Percentiles rank a stretch among this genome's conserved stretches.
These are phyloP conservation scores for Drosophila peninsularis DNA, from an alignment of 2,888 invertebrate species.

Conservation along the genomic window DNA sequence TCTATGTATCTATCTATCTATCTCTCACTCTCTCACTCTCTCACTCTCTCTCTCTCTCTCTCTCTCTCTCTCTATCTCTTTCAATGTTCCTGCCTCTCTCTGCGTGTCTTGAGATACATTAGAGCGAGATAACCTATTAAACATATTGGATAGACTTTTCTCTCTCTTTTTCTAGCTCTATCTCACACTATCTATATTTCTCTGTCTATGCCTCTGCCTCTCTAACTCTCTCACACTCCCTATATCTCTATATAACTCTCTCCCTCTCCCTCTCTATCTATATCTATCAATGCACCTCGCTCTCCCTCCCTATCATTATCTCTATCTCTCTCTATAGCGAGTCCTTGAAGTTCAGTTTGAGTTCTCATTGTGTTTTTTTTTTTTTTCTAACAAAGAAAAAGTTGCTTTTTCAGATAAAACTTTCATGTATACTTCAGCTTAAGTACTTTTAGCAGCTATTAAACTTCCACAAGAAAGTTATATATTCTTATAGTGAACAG, in stretches of 20 bases:
- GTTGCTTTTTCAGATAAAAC: background rate
- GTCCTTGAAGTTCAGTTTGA: background rate
- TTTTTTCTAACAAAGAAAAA: background rate
- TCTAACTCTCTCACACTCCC: background rate
- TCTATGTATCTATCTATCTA: too few species aligned
- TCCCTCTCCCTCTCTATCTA: background rate
- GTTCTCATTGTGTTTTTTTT: background rate
- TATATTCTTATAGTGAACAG: background rate
- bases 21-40: too few species aligned
- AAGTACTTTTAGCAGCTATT: too few species aligned
- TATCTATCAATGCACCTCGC: too few species aligned
- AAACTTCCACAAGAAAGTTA: background rate
- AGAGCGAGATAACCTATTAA: too few species aligned
- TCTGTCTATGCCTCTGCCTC: background rate
- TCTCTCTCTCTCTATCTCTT: too few species aligned
- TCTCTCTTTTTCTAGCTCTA: too few species aligned
- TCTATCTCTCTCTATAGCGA: background rate
- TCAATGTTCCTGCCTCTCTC: too few species aligned
- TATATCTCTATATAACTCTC: background rate
- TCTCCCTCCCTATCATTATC: background rate
- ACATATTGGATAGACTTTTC: too few species aligned
- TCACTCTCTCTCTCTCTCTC: too few species aligned
- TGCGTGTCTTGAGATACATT: too few species aligned
- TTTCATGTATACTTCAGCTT: background rate
- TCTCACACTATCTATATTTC: background rate